Evolutionary conservation across 1,140 invertebrate genomes (phyloP).

Genomic region (Dreissena rostriformis): DNA sequence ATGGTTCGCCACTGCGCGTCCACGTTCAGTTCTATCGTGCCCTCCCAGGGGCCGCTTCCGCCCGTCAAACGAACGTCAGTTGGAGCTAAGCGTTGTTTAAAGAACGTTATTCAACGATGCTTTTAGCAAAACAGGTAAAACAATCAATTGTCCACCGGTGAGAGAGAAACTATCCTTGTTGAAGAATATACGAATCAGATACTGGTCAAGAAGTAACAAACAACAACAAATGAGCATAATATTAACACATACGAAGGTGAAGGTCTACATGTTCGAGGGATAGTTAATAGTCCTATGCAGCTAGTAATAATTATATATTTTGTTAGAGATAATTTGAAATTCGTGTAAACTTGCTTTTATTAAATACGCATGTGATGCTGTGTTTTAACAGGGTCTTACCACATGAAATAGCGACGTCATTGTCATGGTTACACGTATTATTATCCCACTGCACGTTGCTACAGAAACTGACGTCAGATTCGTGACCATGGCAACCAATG

Average conservation of each 20-base stretch:
- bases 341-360: no score
- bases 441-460: conserved; percentile 33
- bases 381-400: conserved; percentile 11
- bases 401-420: conserved; percentile 43
- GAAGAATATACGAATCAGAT: neutral
- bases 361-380: no score
- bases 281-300: no score
- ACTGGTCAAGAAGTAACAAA: no score
- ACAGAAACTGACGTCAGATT: conserved; percentile 40
- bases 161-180: neutral
- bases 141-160: neutral
- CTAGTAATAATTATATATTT: no score
- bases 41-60: conserved; percentile 52
- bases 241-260: no score
- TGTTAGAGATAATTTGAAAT: no score
- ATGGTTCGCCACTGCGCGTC: conserved; percentile 62
- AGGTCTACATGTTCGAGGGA: no score
- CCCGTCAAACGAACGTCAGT: conserved; percentile 34
- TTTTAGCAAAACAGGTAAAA: neutral
- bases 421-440: conserved; percentile 32
- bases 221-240: neutral
- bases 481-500: conserved; percentile 40
- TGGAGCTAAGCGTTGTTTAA: conserved; percentile 15
- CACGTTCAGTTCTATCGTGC: conserved; percentile 57
- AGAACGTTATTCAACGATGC: neutral